A percentile compares a stretch with the other conserved stretches of the same genome.
These are phyloP conservation scores for Drosophila sturtevanti DNA, from an alignment of 1,140 invertebrate species.

Conservation along the genomic window DNA sequence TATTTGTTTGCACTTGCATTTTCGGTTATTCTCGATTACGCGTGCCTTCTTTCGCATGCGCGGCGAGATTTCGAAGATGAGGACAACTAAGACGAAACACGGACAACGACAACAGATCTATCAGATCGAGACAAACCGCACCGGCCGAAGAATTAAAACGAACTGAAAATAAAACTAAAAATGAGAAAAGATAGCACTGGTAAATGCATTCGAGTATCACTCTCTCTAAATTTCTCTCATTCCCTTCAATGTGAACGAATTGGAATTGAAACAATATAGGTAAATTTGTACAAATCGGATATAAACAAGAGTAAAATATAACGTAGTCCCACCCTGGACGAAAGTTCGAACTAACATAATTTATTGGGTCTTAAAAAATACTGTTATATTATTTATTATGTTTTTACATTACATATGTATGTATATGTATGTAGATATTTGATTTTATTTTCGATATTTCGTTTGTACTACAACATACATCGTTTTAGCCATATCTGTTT, in stretches of 20 bases:
- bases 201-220: not conserved
- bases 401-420: too few relatives aligned
- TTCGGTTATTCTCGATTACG: conserved; percentile 26
- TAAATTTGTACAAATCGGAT: not conserved
- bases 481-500: too few relatives aligned
- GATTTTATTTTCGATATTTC: too few relatives aligned
- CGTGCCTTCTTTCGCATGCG: conserved; percentile 55
- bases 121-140: conserved; percentile 10
- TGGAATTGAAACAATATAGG: not conserved
- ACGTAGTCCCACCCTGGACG: too few relatives aligned
- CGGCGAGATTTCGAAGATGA: conserved; percentile 26
- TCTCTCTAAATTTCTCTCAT: not conserved
- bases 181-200: too few relatives aligned
- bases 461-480: too few relatives aligned
- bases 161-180: too few relatives aligned
- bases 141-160: conserved; percentile 24
- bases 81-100: conserved; percentile 6
- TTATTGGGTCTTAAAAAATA: too few relatives aligned
- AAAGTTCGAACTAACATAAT: too few relatives aligned
- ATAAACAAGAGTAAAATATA: too few relatives aligned
- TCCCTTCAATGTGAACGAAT: not conserved
- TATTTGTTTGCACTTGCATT: conserved; percentile 48
- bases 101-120: not conserved
- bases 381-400: too few relatives aligned
- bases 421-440: too few relatives aligned